Evolutionary conservation across 2,888 invertebrate genomes (phyloP).

Genomic region (Erebia palarica): DNA sequence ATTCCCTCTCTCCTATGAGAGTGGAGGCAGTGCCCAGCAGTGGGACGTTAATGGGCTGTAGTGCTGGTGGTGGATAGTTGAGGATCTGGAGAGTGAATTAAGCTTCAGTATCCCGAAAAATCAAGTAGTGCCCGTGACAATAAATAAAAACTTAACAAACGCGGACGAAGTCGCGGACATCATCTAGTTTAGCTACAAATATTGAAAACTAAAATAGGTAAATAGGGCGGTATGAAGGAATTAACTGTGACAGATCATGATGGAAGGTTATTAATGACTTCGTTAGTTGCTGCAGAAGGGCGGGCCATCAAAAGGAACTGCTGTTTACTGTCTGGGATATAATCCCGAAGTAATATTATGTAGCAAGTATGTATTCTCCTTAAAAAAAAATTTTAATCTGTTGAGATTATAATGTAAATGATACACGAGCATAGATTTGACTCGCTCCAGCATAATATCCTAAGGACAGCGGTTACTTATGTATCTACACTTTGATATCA

Average conservation of each 20-base stretch:
- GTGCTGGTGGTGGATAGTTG: too few relatives aligned
- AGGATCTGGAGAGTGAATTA: too few relatives aligned
- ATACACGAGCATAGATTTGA: too few relatives aligned
- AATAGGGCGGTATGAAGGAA: background rate
- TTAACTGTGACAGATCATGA: background rate
- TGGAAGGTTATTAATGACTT: conserved; percentile 13
- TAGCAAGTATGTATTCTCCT: background rate
- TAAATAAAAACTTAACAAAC: too few relatives aligned
- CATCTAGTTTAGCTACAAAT: background rate
- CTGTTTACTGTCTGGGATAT: background rate
- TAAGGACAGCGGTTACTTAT: too few relatives aligned
- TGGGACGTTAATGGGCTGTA: too few relatives aligned
- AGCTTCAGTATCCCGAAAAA: too few relatives aligned
- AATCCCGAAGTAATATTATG: background rate
- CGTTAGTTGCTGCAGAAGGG: background rate
- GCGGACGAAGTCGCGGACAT: background rate
- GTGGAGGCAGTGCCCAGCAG: too few relatives aligned
- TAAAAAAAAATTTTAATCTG: background rate
- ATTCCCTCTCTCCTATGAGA: too few relatives aligned
- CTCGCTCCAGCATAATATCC: too few relatives aligned
- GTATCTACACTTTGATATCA: too few relatives aligned
- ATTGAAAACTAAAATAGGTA: background rate
- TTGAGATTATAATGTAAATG: background rate
- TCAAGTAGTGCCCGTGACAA: too few relatives aligned
- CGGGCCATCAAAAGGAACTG: background rate